phyloP scores from a whole-genome alignment of 2,888 invertebrate species.

The Sycophila texana region DNA sequence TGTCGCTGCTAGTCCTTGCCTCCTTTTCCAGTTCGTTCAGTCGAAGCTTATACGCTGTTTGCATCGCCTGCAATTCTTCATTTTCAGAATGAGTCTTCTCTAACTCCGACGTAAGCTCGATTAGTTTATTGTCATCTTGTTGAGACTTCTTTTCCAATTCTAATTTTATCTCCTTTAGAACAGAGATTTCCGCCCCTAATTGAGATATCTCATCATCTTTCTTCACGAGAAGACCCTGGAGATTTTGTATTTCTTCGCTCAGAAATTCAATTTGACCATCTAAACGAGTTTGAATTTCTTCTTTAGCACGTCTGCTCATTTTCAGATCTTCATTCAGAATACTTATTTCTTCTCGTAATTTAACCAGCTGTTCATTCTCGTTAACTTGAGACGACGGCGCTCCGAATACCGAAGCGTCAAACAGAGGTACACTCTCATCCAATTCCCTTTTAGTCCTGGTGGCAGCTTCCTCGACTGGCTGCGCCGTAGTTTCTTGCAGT shows the following conservation, averaged over 20 bases:
- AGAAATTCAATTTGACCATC: slow-evolving; percentile 54
- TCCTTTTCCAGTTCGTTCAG: slow-evolving; percentile 62
- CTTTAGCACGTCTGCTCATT: slow-evolving; percentile 53
- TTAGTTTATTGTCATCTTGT: not conserved
- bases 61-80: slow-evolving; percentile 55
- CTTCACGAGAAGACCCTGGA: not conserved
- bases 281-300: slow-evolving; percentile 55
- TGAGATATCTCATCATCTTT: not conserved
- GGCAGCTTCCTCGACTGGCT: slow-evolving; percentile 13
- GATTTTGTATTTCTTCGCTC: slow-evolving; percentile 45
- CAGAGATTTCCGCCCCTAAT: too few species aligned
- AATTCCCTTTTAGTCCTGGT: slow-evolving; percentile 37
- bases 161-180: too few species aligned
- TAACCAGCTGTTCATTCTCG: slow-evolving; percentile 14
- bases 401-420: slow-evolving; percentile 69
- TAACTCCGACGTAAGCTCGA: slow-evolving; percentile 38
- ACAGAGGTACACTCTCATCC: slow-evolving; percentile 61
- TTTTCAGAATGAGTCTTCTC: slow-evolving; percentile 56
- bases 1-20: slow-evolving; percentile 57
- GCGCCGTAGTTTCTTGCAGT: not conserved
- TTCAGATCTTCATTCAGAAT: slow-evolving; percentile 18
- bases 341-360: slow-evolving; percentile 51
- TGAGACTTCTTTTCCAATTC: too few species aligned
- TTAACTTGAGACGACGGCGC: slow-evolving; percentile 5
- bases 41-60: slow-evolving; percentile 59